A percentile compares a stretch with the other conserved stretches of the same genome.
Conservation (phyloP, 2,797 vertebrate genomes). For the Arnoldichthys spilopterus region DNA sequence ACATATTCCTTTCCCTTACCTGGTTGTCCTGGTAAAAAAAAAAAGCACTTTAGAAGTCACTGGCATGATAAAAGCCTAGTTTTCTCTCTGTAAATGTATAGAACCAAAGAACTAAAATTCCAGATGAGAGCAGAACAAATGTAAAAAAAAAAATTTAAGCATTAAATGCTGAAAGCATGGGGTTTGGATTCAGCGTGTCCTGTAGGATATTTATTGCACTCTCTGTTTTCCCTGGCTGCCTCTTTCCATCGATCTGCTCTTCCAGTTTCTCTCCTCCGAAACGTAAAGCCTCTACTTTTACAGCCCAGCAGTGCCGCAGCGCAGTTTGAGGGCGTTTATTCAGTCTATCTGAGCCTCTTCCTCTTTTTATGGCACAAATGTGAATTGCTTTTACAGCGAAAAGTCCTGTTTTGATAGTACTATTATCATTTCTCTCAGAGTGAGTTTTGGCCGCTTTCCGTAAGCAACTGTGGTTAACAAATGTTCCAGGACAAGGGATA, state of each 20-base stretch:
- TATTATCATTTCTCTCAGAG: slow-evolving; percentile 48
- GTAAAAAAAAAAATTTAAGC: slow-evolving; percentile 25
- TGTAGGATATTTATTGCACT: slow-evolving; percentile 36
- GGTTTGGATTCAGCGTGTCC: slow-evolving; percentile 11
- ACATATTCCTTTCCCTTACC: too few species aligned
- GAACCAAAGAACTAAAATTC: slow-evolving; percentile 1
- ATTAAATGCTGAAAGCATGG: slow-evolving; percentile 31
- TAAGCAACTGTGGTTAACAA: slow-evolving; percentile 22
- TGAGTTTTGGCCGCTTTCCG: slow-evolving; percentile 35
- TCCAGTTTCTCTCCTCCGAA: slow-evolving; percentile 20
- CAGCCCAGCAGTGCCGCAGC: slow-evolving; percentile 9
- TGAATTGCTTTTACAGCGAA: slow-evolving; percentile 47
- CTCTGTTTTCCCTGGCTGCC: slow-evolving; percentile 41
- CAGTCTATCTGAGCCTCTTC: slow-evolving; percentile 37
- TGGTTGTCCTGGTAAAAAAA: too few species aligned
- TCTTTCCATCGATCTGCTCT: slow-evolving; percentile 8
- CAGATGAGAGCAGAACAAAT: slow-evolving; percentile 41
- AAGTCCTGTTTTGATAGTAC: slow-evolving; percentile 40
- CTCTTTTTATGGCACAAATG: slow-evolving; percentile 36
- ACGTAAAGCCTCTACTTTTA: slow-evolving; percentile 39
- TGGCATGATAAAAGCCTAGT: too few species aligned
- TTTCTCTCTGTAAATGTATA: too few species aligned
- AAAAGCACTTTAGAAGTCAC: too few species aligned
- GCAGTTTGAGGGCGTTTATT: slow-evolving; percentile 35
- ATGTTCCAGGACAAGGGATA: slow-evolving; percentile 33